Percentiles rank a stretch among this genome's conserved stretches.
Conservation (phyloP, 2,797 vertebrate genomes). For the Eulemur albifrons region DNA sequence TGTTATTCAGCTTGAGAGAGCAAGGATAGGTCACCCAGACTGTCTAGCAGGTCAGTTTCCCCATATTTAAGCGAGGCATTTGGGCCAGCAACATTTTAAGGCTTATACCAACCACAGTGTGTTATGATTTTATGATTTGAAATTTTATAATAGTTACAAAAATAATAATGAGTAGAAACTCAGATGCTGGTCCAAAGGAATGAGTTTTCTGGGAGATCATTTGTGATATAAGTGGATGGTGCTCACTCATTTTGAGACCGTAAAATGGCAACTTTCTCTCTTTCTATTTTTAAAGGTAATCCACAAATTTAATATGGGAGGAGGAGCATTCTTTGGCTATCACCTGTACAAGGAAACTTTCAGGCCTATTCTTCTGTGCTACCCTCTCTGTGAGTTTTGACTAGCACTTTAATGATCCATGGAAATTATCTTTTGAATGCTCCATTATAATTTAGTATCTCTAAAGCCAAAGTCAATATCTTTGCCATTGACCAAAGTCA, state of each 20-base stretch:
- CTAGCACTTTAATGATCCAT: not conserved
- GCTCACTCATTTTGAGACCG: not conserved
- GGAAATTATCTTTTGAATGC: not conserved
- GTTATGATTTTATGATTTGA: not conserved
- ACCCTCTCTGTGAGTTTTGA: not conserved
- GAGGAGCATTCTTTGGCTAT: not conserved
- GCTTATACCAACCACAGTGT: not conserved
- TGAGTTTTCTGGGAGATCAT: not conserved
- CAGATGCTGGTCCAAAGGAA: not conserved
- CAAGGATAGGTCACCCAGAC: not conserved
- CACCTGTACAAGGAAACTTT: not conserved
- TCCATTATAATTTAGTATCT: not conserved
- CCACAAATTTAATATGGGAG: not conserved
- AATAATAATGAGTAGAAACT: slow-evolving; percentile 27
- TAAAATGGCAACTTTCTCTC: not conserved
- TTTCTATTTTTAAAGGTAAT: not conserved
- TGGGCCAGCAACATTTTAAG: not conserved
- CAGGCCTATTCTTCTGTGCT: not conserved
- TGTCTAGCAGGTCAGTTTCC: not conserved
- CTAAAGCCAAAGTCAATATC: slow-evolving; percentile 15
- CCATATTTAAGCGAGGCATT: not conserved
- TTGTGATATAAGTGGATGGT: not conserved
- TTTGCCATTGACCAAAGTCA: not conserved
- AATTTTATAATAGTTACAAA: not conserved
- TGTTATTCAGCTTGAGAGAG: not conserved